Evolutionary conservation across 2,113 vertebrate species (phyloP), one percentile per base, ranked within the genome.

Genomic region (Perca schrenkii): DNA sequence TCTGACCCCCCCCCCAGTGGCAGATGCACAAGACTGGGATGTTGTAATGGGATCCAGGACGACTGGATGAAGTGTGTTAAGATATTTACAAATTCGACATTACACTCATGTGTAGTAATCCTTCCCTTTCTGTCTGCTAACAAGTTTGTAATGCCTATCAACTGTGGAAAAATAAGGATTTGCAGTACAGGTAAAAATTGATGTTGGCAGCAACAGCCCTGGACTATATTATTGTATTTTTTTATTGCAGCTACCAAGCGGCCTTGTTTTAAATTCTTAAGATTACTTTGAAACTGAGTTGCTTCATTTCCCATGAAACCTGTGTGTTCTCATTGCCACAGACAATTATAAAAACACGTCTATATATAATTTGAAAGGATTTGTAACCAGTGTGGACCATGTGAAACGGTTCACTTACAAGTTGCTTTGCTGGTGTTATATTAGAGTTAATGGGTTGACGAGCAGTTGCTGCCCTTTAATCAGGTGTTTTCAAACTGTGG

Each of bases 331-430:
- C 6, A 52, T 67, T 21, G 73, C 3, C 22, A 22, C 13, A 12
- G 14, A 16, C 8, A 56, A 56, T 22, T 22, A 50, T 4, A 4
- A 21, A 57, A 50, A n/a, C 7, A 22, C 5, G 3, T 21, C 25
- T 0, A 16, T 6, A 8, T 15, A 36, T 47, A 8, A 7, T 46
- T 53, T 54, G 8, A 13, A 72, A 63, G 46, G 6, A 15, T 22
- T 56, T 28, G 0, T 0, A 73, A 64, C 28, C 8, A n/a, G 17
- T 31, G 15, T 21, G 14, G 14, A 10, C 21, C 3, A 21, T 28
- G 12, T 76, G 28, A 85, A 70, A 53, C 54, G 22, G 14, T 62
- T 87, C 34, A 67, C 8, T 56, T 72, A 80, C 0, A 62, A 28
- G 36, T 65, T 19, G 16, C 11, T 34, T 65, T 19, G 16, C 11